Conservation (phyloP, 2,113 vertebrate species). For the Cyprinodon variegatus region DNA sequence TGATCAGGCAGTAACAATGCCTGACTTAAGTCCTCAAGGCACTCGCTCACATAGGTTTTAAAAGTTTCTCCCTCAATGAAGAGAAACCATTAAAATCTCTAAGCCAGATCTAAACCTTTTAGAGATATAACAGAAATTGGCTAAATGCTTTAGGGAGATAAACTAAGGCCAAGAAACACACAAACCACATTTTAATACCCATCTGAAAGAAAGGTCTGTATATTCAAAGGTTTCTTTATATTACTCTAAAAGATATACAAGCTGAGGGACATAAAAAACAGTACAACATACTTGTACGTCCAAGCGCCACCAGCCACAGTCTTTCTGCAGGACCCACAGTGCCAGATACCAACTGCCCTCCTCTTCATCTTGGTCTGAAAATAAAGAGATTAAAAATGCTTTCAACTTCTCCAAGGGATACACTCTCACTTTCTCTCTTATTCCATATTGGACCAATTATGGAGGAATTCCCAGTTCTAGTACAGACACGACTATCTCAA, state of each 20-base stretch:
- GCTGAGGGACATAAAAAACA: not conserved
- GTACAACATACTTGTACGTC: constrained; percentile 93
- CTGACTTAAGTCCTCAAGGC: too few species aligned
- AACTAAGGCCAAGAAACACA: not conserved
- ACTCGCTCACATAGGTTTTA: too few species aligned
- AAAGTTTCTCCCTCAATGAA: too few species aligned
- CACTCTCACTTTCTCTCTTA: not conserved
- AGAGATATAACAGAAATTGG: too few species aligned
- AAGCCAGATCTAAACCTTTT: too few species aligned
- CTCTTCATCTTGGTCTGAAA: constrained; percentile 98
- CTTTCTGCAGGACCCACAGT: constrained; percentile 98
- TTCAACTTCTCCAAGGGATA: not conserved
- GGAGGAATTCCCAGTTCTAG: not conserved
- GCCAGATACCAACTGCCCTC: constrained; percentile 97
- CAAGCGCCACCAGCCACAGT: constrained; percentile 98
- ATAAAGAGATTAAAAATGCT: not conserved
- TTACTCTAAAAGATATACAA: not conserved
- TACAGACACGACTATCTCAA: not conserved
- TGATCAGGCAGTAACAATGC: too few species aligned
- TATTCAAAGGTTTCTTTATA: too few species aligned
- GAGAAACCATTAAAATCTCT: too few species aligned
- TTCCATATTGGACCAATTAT: not conserved
- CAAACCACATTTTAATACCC: not conserved
- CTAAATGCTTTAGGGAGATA: too few species aligned
- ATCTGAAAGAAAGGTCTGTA: not conserved